Conservation (phyloP, 2,888 invertebrate genomes). For the Cephus pygmeus region DNA sequence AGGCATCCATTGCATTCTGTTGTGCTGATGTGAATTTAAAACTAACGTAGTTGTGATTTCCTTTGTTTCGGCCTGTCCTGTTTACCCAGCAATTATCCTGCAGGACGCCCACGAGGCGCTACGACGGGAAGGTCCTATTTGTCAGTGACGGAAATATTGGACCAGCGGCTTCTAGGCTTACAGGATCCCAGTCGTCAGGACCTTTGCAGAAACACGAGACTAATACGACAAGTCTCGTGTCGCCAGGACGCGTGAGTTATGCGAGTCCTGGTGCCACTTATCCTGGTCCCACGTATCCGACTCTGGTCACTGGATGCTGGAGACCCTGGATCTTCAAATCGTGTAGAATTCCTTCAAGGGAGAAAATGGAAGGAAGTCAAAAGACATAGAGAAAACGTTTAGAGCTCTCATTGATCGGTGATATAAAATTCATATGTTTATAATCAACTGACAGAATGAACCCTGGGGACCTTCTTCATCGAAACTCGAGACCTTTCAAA, state of each 20-base stretch:
- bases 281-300: not conserved
- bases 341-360: not conserved
- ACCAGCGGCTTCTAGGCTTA: not conserved
- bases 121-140: slow-evolving; percentile 18
- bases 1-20: not conserved
- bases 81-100: not conserved
- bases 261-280: slow-evolving; percentile 36
- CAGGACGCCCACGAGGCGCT: slow-evolving; percentile 12
- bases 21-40: not conserved
- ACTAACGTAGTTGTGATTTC: not conserved
- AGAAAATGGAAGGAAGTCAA: not conserved
- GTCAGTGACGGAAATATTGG: slow-evolving; percentile 25
- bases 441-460: not conserved
- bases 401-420: not conserved
- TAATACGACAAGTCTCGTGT: slow-evolving; percentile 30
- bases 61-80: not conserved
- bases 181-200: not conserved
- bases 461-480: not conserved
- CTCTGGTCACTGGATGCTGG: not conserved
- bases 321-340: not conserved
- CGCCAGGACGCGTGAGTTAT: slow-evolving; percentile 35
- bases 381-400: not conserved
- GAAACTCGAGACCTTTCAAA: not conserved
- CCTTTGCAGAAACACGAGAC: slow-evolving; percentile 36
- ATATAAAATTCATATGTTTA: not conserved